A percentile compares a stretch with the other conserved stretches of the same genome.
phyloP scores from a whole-genome alignment of 1,140 invertebrate species.

The Cephus cinctus region DNA sequence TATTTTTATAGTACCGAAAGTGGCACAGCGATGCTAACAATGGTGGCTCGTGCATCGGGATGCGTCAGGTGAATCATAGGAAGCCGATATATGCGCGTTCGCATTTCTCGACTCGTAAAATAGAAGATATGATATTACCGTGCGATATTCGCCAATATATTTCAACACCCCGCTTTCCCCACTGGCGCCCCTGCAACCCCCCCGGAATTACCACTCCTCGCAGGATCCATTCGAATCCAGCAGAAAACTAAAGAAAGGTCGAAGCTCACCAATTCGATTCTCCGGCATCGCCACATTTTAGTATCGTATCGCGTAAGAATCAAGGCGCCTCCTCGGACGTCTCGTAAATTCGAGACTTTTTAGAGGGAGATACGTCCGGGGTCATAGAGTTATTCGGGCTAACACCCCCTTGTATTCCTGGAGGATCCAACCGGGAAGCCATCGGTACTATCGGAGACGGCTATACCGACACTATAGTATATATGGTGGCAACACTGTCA shows the following conservation, averaged over 20 bases:
- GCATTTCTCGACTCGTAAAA: conserved; percentile 15
- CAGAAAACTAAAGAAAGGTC: too few species aligned
- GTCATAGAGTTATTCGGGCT: too few species aligned
- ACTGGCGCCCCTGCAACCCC: background rate
- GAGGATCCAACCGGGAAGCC: too few species aligned
- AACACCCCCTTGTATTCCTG: too few species aligned
- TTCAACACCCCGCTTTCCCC: background rate
- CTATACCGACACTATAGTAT: too few species aligned
- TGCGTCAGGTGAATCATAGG: conserved; percentile 21
- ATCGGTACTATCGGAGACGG: too few species aligned
- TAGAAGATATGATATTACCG: conserved; percentile 24
- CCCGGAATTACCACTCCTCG: too few species aligned
- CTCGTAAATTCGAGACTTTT: conserved; percentile 24
- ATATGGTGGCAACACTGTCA: too few species aligned
- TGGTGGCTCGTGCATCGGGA: conserved; percentile 6
- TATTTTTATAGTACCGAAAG: conserved; percentile 13
- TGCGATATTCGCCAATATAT: background rate
- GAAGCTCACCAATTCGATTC: conserved; percentile 16
- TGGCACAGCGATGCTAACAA: conserved; percentile 16
- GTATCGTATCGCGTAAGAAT: conserved; percentile 21
- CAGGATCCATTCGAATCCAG: too few species aligned
- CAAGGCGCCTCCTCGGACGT: conserved; percentile 20
- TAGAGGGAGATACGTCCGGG: too few species aligned
- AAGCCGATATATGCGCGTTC: too few species aligned
- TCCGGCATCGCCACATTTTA: conserved; percentile 10